phyloP scores from a whole-genome alignment of 2,797 vertebrate species.

The Atherinosoma microstoma region DNA sequence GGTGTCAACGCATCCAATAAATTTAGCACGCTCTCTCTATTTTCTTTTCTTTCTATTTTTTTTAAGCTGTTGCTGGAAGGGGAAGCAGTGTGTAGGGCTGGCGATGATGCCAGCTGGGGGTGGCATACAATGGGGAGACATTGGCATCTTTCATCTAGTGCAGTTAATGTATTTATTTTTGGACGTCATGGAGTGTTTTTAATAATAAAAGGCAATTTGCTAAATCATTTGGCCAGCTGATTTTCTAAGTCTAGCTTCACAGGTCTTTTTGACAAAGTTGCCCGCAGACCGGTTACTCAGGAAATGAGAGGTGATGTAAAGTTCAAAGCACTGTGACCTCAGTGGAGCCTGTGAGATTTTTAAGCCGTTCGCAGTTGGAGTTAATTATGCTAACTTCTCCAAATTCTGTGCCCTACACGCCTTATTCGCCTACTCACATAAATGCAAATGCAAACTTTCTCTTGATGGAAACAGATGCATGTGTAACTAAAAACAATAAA shows the following conservation, averaged over 20 bases:
- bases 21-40: slow-evolving; percentile 63
- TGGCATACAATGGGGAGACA: slow-evolving; percentile 24
- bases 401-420: slow-evolving; percentile 2
- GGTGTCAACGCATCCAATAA: slow-evolving; percentile 72
- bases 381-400: slow-evolving; percentile 46
- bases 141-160: slow-evolving; percentile 63
- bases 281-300: slow-evolving; percentile 55
- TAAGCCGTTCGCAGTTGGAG: slow-evolving; percentile 40
- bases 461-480: slow-evolving; percentile 1
- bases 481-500: slow-evolving; percentile 34
- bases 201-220: slow-evolving; percentile 75
- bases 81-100: slow-evolving; percentile 8
- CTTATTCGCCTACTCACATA: slow-evolving; percentile 4
- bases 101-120: slow-evolving; percentile 15
- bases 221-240: slow-evolving; percentile 67
- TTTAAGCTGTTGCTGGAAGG: slow-evolving; percentile 25
- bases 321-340: slow-evolving; percentile 62
- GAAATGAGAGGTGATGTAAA: slow-evolving; percentile 74
- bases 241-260: slow-evolving; percentile 59
- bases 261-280: slow-evolving; percentile 59
- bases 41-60: slow-evolving; percentile 24
- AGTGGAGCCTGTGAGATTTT: slow-evolving; percentile 33
- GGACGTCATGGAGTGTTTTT: slow-evolving; percentile 73
- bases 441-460: not conserved
- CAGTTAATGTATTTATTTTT: slow-evolving; percentile 74